Evolutionary conservation across 1,140 invertebrate species (phyloP).

Genomic region (Ganaspis sp.): DNA sequence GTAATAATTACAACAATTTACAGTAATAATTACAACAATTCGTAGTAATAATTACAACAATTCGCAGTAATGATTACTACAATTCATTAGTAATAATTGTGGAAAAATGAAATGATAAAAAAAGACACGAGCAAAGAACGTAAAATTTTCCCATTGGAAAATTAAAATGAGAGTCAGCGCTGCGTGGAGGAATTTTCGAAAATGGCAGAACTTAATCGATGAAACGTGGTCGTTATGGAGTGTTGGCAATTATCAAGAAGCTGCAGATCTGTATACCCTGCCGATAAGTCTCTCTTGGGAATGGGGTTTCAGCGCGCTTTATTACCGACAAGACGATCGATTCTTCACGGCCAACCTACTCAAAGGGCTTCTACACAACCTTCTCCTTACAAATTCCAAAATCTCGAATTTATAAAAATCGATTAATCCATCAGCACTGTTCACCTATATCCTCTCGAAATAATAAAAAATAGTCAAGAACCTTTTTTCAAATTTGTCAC

Average conservation of each 20-base stretch:
- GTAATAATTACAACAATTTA: too few relatives aligned
- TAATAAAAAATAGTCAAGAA: too few relatives aligned
- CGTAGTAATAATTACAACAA: not conserved
- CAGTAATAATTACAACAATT: too few relatives aligned
- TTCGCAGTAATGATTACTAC: not conserved
- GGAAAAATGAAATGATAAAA: too few relatives aligned
- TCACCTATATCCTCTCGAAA: too few relatives aligned
- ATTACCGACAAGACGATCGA: conserved; percentile 71
- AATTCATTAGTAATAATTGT: too few relatives aligned
- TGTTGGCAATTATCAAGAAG: conserved; percentile 1
- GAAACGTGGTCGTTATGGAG: conserved; percentile 12
- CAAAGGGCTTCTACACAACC: conserved; percentile 15
- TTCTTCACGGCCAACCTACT: conserved; percentile 43
- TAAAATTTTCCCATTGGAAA: not conserved
- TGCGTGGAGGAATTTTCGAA: not conserved
- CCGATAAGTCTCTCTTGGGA: conserved; percentile 64
- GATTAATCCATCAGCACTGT: too few relatives aligned
- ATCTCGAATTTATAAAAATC: too few relatives aligned
- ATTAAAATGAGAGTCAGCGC: not conserved
- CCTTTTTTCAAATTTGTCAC: too few relatives aligned
- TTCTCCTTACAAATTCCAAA: not conserved
- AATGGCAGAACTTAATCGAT: conserved; percentile 6
- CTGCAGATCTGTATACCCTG: conserved; percentile 47
- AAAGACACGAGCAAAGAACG: too few relatives aligned
- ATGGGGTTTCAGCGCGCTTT: conserved; percentile 58